Conservation (phyloP, 2,888 invertebrate genomes). For the Chrysina gloriosa region DNA sequence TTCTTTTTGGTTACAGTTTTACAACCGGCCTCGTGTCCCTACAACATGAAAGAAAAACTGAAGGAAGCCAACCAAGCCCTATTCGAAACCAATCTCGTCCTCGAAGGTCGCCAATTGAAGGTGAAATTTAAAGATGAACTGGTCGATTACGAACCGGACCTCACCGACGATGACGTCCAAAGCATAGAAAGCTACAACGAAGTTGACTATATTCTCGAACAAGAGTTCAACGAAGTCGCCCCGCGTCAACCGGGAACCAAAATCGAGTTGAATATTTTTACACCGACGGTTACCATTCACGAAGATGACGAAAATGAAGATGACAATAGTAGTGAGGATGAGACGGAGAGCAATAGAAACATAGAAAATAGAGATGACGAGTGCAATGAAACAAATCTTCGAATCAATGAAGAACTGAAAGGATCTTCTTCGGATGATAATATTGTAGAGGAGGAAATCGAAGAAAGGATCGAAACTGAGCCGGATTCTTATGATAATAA, state of each 20-base stretch:
- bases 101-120: constrained; percentile 56
- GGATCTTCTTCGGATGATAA: neutral
- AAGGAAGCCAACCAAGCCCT: constrained; percentile 68
- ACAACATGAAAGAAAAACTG: constrained; percentile 69
- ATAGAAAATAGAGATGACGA: constrained; percentile 20
- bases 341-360: constrained; percentile 27
- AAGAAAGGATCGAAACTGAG: constrained; percentile 36
- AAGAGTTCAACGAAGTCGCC: constrained; percentile 45
- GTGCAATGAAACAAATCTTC: neutral
- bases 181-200: constrained; percentile 63
- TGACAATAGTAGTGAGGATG: constrained; percentile 38
- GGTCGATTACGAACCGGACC: constrained; percentile 67
- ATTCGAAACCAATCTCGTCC: constrained; percentile 58
- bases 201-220: constrained; percentile 43
- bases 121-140: constrained; percentile 67
- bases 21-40: constrained; percentile 67
- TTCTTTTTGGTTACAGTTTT: constrained; percentile 58
- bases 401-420: neutral
- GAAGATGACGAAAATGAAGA: constrained; percentile 50
- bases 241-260: constrained; percentile 35
- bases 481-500: constrained; percentile 4
- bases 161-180: constrained; percentile 62
- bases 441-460: constrained; percentile 40
- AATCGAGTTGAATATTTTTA: constrained; percentile 42
- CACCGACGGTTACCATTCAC: constrained; percentile 47